Evolutionary conservation across 2,113 vertebrate species (phyloP).

Genomic region (Piaya cayana): DNA sequence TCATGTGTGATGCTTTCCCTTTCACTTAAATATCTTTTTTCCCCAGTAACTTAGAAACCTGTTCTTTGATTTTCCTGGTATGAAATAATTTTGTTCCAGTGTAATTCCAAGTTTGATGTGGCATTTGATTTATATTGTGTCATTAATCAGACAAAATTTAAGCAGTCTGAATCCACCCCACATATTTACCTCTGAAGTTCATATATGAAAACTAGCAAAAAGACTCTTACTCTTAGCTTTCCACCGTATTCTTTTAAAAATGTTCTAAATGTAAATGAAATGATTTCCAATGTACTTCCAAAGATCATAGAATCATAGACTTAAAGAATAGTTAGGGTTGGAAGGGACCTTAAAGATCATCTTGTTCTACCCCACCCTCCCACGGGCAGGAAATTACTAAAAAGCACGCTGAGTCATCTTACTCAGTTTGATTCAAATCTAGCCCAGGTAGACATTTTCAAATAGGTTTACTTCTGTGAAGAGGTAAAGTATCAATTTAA

Average conservation of each 20-base stretch:
- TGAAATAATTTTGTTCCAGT: neutral
- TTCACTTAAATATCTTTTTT: neutral
- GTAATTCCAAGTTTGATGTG: neutral
- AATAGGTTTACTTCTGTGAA: neutral
- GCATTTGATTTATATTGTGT: neutral
- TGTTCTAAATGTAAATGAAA: neutral
- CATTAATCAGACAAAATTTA: neutral
- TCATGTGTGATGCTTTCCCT: neutral
- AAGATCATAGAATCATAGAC: neutral
- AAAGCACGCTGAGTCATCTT: neutral
- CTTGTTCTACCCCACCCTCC: too few relatives aligned
- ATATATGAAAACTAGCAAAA: neutral
- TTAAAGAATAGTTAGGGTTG: too few relatives aligned
- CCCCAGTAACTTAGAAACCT: neutral
- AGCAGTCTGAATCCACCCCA: neutral
- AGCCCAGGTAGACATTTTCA: neutral
- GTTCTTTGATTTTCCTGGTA: neutral
- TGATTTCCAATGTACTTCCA: accelerated
- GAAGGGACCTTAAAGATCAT: too few relatives aligned
- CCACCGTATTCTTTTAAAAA: neutral
- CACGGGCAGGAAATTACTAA: neutral
- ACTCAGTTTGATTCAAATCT: neutral
- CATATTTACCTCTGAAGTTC: neutral
- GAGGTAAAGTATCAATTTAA: neutral
- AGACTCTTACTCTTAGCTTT: neutral